These are phyloP conservation scores for Cataglyphis albicans DNA, from an alignment of 2,888 invertebrate species.

Conservation along the genomic window DNA sequence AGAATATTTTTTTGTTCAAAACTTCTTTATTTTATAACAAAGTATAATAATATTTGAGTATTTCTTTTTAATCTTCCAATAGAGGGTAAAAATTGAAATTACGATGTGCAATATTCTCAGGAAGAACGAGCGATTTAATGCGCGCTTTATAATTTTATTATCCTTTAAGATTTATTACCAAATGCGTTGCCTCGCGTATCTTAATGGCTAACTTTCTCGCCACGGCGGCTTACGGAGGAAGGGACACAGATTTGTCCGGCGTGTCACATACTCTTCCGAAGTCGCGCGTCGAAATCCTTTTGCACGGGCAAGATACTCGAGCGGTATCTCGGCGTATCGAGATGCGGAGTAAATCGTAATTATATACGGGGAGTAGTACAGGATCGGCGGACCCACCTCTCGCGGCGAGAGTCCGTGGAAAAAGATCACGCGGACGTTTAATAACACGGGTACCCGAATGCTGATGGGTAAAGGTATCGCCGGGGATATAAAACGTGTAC, in stretches of 20 bases:
- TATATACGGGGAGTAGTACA: conserved; percentile 69
- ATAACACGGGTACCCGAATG: conserved; percentile 73
- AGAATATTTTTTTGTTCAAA: not conserved
- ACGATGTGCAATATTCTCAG: not conserved
- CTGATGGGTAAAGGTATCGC: conserved; percentile 66
- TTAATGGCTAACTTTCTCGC: conserved; percentile 48
- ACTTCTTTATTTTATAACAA: not conserved
- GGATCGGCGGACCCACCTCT: conserved; percentile 67
- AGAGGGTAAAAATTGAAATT: not conserved
- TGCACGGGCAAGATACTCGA: conserved; percentile 64
- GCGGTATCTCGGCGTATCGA: conserved; percentile 68
- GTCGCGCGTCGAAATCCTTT: conserved; percentile 64
- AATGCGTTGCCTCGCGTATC: conserved; percentile 34
- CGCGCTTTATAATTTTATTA: conserved; percentile 44
- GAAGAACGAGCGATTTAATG: conserved; percentile 11
- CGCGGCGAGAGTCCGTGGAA: conserved; percentile 67
- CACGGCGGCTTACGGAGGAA: conserved; percentile 40
- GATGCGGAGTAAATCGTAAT: conserved; percentile 75
- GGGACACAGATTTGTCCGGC: conserved; percentile 63
- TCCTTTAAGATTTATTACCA: conserved; percentile 36
- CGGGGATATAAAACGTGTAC: conserved; percentile 54
- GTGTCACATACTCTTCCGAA: conserved; percentile 56
- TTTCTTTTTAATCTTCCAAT: not conserved
- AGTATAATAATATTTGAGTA: not conserved
- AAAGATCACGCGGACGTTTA: conserved; percentile 74